Base-by-base conservation (phyloP, 2,113 vertebrate species). In the Epinephelus moara region DNA sequence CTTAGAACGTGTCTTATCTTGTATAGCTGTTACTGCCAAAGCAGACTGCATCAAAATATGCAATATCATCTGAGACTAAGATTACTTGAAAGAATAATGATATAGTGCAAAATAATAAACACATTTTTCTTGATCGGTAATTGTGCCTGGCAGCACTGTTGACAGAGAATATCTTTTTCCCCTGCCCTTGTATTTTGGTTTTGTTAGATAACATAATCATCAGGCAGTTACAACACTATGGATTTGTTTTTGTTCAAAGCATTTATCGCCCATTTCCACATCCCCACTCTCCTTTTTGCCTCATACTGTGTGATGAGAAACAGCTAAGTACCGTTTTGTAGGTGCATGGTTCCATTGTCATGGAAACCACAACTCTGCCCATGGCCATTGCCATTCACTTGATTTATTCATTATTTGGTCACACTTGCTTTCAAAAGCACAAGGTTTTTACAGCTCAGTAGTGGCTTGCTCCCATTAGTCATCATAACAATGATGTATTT, bases 361-460 rank as follows among this genome's bases (percentile, higher is more conserved):
- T 91, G 92, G 91, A 89, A 93, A 93, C 91, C 68, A 83, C 68
- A 85, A 88, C 70, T 84, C 68, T 89, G 79, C 85, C 85, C 74
- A 79, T 86, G 47, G 84, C 85, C 68, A 74, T 53, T 10, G 12
- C 61, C 63, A 64, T 84, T 92, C 49, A 89, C 12, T 70, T 70
- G 70, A 90, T 91, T 71, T 88, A 89, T 89, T 93, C 76, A 85
- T 76, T 88, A 71, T 88, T 71, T 80, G 82, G 60, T 81, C 79
- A 66, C 80, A 78, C 85, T 78, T 61, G 70, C 73, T 86, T 87
- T 84, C 11, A 55, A 75, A 84, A 70, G 14, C 33, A 25, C 70
- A 70, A 37, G 6, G 27, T 66, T 75, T 86, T 72, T 33, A 59
- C 61, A n/a, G 63, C 37, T 87, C 68, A 37, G 56, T 18, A 27